These are phyloP conservation scores for Parus major DNA, from an alignment of 2,113 vertebrate species.

Conservation along the genomic window DNA sequence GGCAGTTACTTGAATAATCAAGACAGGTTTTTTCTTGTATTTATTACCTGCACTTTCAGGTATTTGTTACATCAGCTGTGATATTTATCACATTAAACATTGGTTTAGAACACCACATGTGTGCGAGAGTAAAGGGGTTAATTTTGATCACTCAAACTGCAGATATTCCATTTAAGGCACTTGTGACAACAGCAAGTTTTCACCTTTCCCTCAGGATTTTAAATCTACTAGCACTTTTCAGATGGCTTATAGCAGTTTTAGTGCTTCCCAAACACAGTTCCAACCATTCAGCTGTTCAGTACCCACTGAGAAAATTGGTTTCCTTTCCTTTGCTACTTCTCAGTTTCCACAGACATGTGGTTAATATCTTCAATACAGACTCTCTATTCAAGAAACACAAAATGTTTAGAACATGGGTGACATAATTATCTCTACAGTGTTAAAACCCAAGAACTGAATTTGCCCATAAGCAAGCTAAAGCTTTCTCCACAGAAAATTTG, in stretches of 20 bases:
- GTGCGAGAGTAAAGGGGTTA: neutral
- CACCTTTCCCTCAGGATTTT: neutral
- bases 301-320: neutral
- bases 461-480: neutral
- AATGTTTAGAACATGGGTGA: neutral
- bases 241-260: neutral
- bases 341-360: neutral
- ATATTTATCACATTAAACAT: neutral
- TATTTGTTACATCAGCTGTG: slow-evolving; percentile 37
- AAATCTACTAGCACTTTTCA: neutral
- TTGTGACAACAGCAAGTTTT: neutral
- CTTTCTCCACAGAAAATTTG: neutral
- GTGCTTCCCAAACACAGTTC: neutral
- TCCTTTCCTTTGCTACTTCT: neutral
- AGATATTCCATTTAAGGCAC: neutral
- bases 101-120: neutral
- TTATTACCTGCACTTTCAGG: slow-evolving; percentile 21
- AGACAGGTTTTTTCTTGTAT: slow-evolving; percentile 49
- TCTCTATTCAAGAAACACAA: neutral
- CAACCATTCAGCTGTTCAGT: neutral
- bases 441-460: neutral
- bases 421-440: neutral
- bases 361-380: neutral
- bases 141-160: neutral
- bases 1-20: neutral